Conservation (phyloP, 1,140 invertebrate species). For the Probaryconus sp. region DNA sequence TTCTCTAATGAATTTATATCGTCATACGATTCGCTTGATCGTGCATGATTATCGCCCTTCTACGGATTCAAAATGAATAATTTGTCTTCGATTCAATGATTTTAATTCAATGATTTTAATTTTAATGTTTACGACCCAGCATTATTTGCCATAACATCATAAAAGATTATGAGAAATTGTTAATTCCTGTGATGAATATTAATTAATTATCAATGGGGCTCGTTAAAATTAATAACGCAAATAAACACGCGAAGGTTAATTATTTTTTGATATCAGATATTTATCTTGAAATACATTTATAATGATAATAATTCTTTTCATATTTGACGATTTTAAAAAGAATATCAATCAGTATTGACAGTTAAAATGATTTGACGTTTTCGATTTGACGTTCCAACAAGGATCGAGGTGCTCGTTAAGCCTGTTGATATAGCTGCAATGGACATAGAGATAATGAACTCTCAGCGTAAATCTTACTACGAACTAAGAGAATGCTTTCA, state of each 20-base stretch:
- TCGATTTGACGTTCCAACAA: slow-evolving; percentile 55
- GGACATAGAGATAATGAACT: slow-evolving; percentile 58
- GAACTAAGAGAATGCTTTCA: slow-evolving; percentile 47
- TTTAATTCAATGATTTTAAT: too few relatives aligned
- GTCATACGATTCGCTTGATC: slow-evolving; percentile 19
- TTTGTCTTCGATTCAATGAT: slow-evolving; percentile 14
- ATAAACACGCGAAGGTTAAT: too few relatives aligned
- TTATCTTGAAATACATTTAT: too few relatives aligned
- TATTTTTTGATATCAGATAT: too few relatives aligned
- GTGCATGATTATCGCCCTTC: slow-evolving; percentile 18
- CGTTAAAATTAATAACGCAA: too few relatives aligned
- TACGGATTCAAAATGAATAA: slow-evolving; percentile 19
- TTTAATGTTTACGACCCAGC: too few relatives aligned
- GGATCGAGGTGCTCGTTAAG: slow-evolving; percentile 57
- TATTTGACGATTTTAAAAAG: slow-evolving; percentile 8
- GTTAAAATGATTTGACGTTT: slow-evolving; percentile 60
- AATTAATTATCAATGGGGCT: too few relatives aligned
- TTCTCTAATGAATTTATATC: slow-evolving; percentile 42
- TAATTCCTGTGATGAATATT: too few relatives aligned
- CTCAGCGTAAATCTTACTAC: slow-evolving; percentile 43
- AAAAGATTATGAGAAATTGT: too few relatives aligned
- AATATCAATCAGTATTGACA: slow-evolving; percentile 33
- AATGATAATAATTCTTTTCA: slow-evolving; percentile 20
- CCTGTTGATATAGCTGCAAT: slow-evolving; percentile 50
- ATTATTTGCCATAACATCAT: slow-evolving; percentile 14